A percentile compares a stretch with the other conserved stretches of the same genome.
phyloP scores from a whole-genome alignment of 2,888 invertebrate species.

The Drosophila yooni region DNA sequence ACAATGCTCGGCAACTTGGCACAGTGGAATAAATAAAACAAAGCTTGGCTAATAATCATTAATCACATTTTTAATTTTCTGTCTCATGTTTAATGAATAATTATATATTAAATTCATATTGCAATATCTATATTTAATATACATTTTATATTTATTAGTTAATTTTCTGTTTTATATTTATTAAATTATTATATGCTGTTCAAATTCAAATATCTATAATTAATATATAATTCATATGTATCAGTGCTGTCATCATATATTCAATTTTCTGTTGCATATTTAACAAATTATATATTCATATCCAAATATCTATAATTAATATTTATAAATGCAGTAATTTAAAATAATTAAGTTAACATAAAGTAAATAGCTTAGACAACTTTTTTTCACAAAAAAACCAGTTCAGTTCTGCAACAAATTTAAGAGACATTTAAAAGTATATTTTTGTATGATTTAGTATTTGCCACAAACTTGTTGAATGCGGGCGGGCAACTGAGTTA shows the following conservation, averaged over 20 bases:
- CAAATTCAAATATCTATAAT: not conserved
- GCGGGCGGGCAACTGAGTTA: not conserved
- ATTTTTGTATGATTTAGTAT: not conserved
- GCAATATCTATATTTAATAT: not conserved
- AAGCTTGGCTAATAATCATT: not conserved
- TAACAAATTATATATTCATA: too few relatives aligned
- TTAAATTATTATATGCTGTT: too few relatives aligned
- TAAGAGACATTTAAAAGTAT: not conserved
- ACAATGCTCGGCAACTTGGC: conserved; percentile 46
- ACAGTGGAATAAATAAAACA: conserved; percentile 51
- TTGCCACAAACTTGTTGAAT: not conserved
- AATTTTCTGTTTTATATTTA: too few relatives aligned
- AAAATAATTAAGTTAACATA: not conserved
- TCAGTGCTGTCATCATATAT: not conserved
- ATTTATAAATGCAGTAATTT: not conserved
- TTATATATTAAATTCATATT: too few relatives aligned
- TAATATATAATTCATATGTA: not conserved
- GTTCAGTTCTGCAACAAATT: not conserved
- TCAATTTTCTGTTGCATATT: too few relatives aligned
- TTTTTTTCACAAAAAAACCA: not conserved
- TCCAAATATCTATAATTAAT: not conserved
- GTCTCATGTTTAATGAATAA: too few relatives aligned
- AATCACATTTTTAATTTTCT: too few relatives aligned
- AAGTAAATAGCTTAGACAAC: not conserved
- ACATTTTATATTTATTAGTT: not conserved